Evolutionary conservation across 2,113 vertebrate genomes (phyloP), one percentile per base, ranked within the genome.

Genomic region (Rousettus leschenaultii): DNA sequence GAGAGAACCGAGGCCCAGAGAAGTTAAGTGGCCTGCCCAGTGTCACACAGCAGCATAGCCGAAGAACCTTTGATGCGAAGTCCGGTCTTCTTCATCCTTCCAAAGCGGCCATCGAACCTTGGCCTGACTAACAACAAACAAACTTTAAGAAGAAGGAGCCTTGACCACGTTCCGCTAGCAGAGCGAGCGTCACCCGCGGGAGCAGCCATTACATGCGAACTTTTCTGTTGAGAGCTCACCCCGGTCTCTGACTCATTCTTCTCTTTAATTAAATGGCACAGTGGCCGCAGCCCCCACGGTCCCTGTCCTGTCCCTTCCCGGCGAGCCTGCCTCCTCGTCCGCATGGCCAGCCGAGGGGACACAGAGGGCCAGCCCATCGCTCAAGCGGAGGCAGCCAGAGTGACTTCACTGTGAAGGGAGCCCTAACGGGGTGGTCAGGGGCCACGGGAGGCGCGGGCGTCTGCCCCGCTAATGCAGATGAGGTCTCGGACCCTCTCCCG

Each of bases 401-500:
- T 96, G 96, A 98, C 94, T 96, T 96, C 96, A 93, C 43, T 16
- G n/a, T 4, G 0, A 24, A 21, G 57, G 57, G 35, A 35, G 43
- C 0, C 0, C n/a, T 70, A 22, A 5, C 35, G 2, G 40, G 77
- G 45, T 84, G 30, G 86, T 21, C 55, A 30, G 40, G 55, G 83
- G 53, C 4, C 24, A 1, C 0, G 68, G 38, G 28, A 86, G 66
- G 30, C 13, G 30, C 18, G 55, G 80, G 90, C 75, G 43, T 86
- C 83, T 96, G 95, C 74, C 92, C 95, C 96, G 14, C 83, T 95
- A 93, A 97, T 94, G 96, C 85, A 95, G 18, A 4, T 4, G 80
- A 98, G 97, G 95, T 96, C 97, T 87, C 74, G 74, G 95, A 94
- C 48, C 94, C 78, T 89, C 94, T 96, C 95, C 94, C 71, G 2